A percentile compares a stretch with the other conserved stretches of the same genome.
Evolutionary conservation across 2,113 vertebrate genomes (phyloP).

Genomic region (Cathartes aura): DNA sequence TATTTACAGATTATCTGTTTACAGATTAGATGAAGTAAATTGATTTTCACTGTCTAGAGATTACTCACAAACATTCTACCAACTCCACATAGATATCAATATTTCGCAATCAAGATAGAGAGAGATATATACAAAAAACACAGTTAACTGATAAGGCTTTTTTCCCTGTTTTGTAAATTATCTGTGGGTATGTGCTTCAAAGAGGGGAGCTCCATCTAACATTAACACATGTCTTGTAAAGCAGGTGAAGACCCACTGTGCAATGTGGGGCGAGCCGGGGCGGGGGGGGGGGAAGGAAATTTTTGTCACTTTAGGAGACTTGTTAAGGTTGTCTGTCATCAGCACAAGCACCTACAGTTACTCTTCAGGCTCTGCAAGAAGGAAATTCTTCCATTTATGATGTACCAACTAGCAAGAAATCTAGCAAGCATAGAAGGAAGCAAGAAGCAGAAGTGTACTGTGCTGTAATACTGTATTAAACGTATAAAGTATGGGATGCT

Average conservation of each 20-base stretch:
- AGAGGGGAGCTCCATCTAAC: neutral
- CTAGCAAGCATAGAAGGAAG: neutral
- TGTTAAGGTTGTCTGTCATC: neutral
- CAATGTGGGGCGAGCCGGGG: neutral
- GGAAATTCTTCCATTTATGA: neutral
- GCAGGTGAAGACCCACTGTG: neutral
- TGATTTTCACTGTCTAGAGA: neutral
- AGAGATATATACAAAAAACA: no score
- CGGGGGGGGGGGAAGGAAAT: accelerated
- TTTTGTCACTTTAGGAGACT: neutral
- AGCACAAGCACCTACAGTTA: neutral
- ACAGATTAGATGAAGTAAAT: neutral
- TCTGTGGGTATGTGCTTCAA: neutral
- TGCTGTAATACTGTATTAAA: neutral
- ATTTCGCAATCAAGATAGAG: neutral
- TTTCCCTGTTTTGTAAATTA: neutral
- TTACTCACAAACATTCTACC: neutral
- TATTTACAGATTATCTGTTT: neutral
- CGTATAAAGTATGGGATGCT: neutral
- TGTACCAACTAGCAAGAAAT: neutral
- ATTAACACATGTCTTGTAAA: neutral
- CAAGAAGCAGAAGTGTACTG: neutral
- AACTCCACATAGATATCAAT: neutral
- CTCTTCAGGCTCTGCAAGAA: neutral
- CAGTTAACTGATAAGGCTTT: neutral